Conservation (phyloP, 2,888 invertebrate genomes). For the Lissocephala sabroskyi region DNA sequence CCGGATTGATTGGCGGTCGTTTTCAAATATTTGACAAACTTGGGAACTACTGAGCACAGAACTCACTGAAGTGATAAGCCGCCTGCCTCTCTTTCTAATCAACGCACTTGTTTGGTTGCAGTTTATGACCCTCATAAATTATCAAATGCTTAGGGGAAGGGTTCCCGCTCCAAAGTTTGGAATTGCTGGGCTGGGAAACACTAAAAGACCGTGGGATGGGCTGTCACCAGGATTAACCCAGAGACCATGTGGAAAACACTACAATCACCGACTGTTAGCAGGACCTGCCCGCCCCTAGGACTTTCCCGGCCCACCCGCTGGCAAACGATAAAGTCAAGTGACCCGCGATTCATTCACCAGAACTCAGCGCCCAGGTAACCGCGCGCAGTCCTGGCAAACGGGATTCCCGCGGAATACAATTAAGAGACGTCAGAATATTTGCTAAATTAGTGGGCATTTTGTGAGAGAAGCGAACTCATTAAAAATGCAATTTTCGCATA, state of each 20-base stretch:
- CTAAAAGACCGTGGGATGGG: too few species aligned
- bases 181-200: slow-evolving; percentile 8
- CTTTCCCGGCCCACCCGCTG: slow-evolving; percentile 41
- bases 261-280: too few species aligned
- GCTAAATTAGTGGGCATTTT: background rate
- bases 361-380: slow-evolving; percentile 1
- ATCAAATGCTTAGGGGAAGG: slow-evolving; percentile 16
- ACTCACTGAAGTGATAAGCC: too few species aligned
- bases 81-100: slow-evolving; percentile 27
- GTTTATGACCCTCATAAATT: slow-evolving; percentile 31
- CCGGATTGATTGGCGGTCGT: slow-evolving; percentile 35
- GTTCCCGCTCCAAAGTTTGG: slow-evolving; percentile 7
- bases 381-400: background rate
- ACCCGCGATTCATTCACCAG: slow-evolving; percentile 54
- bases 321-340: slow-evolving; percentile 50
- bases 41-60: background rate
- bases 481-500: slow-evolving; percentile 57
- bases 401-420: slow-evolving; percentile 48
- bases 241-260: slow-evolving; percentile 28
- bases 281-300: slow-evolving; percentile 30
- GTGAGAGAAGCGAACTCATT: slow-evolving; percentile 27
- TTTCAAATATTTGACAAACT: slow-evolving; percentile 48
- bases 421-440: slow-evolving; percentile 41
- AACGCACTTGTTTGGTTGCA: slow-evolving; percentile 40
- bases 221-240: slow-evolving; percentile 51